phyloP scores from a whole-genome alignment of 2,888 invertebrate species.

The Clunio marinus region DNA sequence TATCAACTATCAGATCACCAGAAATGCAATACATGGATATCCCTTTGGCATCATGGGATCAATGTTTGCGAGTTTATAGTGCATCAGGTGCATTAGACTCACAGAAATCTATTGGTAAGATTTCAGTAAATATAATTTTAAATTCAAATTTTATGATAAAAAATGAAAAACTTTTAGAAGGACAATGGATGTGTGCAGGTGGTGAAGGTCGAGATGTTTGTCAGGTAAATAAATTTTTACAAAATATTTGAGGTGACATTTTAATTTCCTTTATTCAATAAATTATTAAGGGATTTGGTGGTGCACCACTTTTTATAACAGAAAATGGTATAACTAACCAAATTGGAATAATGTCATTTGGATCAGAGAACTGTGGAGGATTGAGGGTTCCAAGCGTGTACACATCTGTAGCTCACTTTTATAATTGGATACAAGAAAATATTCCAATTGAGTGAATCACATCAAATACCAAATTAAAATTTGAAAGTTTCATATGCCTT shows the following conservation, averaged over 20 bases:
- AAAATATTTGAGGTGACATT: not conserved
- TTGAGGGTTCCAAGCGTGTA: conserved; percentile 72
- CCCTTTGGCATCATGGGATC: conserved; percentile 62
- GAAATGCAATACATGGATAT: conserved; percentile 65
- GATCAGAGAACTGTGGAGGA: conserved; percentile 71
- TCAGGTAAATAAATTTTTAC: conserved; percentile 47
- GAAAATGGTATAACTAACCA: conserved; percentile 54
- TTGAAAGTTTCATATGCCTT: too few relatives aligned
- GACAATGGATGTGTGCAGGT: conserved; percentile 67
- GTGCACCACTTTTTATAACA: conserved; percentile 64
- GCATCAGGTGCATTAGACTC: conserved; percentile 58
- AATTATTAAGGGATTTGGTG: conserved; percentile 65
- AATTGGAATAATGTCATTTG: conserved; percentile 69
- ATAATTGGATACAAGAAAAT: conserved; percentile 71
- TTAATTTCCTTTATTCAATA: not conserved
- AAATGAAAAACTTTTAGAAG: conserved; percentile 49
- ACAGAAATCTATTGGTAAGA: conserved; percentile 49
- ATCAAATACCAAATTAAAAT: too few relatives aligned
- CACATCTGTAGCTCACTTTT: conserved; percentile 68
- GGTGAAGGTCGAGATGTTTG: conserved; percentile 74
- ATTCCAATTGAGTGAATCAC: conserved; percentile 55
- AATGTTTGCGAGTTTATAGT: conserved; percentile 66
- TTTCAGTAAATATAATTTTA: not conserved
- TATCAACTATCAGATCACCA: conserved; percentile 52
- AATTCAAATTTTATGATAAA: not conserved